Conservation (phyloP, 1,140 invertebrate genomes). For the Olivierus martensii region DNA sequence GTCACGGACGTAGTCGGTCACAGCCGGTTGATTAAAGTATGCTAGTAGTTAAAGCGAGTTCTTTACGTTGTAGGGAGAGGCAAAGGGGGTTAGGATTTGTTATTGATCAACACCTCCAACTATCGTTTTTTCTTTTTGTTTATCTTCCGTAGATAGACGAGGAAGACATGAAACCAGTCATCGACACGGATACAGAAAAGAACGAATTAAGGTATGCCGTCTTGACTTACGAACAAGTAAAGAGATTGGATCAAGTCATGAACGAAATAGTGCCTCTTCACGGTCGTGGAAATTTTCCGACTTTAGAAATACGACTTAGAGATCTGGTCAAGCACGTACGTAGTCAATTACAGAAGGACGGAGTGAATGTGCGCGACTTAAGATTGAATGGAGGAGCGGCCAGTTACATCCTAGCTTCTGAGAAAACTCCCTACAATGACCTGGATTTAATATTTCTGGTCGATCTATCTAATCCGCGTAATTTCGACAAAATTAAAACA, state of each 20-base stretch:
- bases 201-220: conserved; percentile 38
- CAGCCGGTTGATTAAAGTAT: no score
- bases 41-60: no score
- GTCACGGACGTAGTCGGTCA: no score
- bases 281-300: conserved; percentile 94
- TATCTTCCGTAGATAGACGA: no score
- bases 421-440: conserved; percentile 71
- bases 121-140: no score
- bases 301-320: conserved; percentile 77
- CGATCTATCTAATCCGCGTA: conserved; percentile 60
- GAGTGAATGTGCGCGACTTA: conserved; percentile 35
- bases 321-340: conserved; percentile 57
- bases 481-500: conserved; percentile 66
- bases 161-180: no score
- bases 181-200: no score
- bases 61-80: no score
- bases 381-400: conserved; percentile 93
- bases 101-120: no score
- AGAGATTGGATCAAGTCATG: conserved; percentile 31
- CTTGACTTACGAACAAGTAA: conserved; percentile 86
- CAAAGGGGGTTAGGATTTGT: no score
- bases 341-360: conserved; percentile 17
- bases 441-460: conserved; percentile 96
- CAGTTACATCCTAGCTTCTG: conserved; percentile 74
- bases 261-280: conserved; percentile 87